A percentile compares a stretch with the other conserved stretches of the same genome.
These are phyloP conservation scores for Psophia crepitans DNA, from an alignment of 2,113 vertebrate species.

Conservation along the genomic window DNA sequence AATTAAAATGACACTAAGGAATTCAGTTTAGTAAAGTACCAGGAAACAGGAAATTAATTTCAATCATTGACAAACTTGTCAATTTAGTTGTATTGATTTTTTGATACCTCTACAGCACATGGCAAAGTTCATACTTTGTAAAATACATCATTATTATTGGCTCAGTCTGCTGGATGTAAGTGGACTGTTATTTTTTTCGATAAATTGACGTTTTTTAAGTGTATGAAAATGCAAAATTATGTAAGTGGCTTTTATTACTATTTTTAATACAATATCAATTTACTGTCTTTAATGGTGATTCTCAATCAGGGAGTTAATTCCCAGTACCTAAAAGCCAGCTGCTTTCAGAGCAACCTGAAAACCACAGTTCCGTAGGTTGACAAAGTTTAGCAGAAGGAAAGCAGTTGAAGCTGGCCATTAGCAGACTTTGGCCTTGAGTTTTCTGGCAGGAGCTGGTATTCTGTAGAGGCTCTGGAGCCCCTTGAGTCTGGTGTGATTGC, in stretches of 20 bases:
- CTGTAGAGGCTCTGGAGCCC: not conserved
- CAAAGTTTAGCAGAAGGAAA: not conserved
- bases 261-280: conserved; percentile 24
- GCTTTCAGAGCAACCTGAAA: not conserved
- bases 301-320: not conserved
- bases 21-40: conserved; percentile 54
- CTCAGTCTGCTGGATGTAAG: not conserved
- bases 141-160: conserved; percentile 56
- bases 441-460: not conserved
- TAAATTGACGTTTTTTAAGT: conserved; percentile 31
- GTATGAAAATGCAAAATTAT: conserved; percentile 32
- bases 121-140: conserved; percentile 48
- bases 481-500: not conserved
- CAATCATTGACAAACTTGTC: conserved; percentile 66
- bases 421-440: not conserved
- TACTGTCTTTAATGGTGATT: not conserved
- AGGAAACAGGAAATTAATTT: conserved; percentile 64
- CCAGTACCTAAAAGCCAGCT: not conserved
- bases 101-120: not conserved
- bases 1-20: conserved; percentile 17
- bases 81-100: conserved; percentile 63
- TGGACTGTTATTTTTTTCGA: not conserved
- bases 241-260: not conserved
- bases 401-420: not conserved
- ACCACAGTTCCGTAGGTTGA: not conserved